A percentile compares a stretch with the other conserved stretches of the same genome.
These are phyloP conservation scores for Syngnathus floridae DNA, from an alignment of 2,113 vertebrate genomes.

Conservation along the genomic window DNA sequence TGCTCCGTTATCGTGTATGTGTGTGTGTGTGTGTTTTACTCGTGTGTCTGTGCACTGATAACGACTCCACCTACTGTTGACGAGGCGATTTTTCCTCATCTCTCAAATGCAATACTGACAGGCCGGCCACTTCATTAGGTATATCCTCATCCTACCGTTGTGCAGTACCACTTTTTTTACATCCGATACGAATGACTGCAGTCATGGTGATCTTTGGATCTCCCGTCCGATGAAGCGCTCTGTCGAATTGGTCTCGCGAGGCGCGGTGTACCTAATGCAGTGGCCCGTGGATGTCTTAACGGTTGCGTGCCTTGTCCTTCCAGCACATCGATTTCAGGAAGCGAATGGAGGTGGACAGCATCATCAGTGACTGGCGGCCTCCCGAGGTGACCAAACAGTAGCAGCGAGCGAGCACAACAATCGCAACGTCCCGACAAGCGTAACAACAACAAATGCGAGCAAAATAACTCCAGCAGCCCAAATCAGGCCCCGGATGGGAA, in stretches of 20 bases:
- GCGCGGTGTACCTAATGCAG: background rate
- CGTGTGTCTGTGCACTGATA: background rate
- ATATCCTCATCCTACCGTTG: background rate
- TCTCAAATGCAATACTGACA: constrained; percentile 4
- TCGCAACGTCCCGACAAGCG: no score
- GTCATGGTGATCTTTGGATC: background rate
- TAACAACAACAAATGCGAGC: background rate
- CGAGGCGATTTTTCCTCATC: constrained; percentile 11
- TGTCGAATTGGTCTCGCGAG: no score
- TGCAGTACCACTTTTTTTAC: background rate
- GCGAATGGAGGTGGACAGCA: constrained; percentile 78
- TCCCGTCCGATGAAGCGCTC: no score
- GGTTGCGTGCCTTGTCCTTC: background rate
- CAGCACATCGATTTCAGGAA: constrained; percentile 89
- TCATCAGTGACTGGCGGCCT: constrained; percentile 77
- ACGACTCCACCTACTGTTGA: constrained; percentile 36
- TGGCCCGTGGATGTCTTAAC: background rate
- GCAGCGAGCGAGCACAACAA: background rate
- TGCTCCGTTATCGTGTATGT: background rate
- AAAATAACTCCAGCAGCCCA: background rate
- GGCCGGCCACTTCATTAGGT: background rate
- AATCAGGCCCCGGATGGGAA: no score
- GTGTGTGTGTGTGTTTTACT: background rate
- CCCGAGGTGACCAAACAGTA: constrained; percentile 76
- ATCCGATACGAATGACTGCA: background rate